phyloP scores from a whole-genome alignment of 2,113 vertebrate species.

The Mystacornis crossleyi region DNA sequence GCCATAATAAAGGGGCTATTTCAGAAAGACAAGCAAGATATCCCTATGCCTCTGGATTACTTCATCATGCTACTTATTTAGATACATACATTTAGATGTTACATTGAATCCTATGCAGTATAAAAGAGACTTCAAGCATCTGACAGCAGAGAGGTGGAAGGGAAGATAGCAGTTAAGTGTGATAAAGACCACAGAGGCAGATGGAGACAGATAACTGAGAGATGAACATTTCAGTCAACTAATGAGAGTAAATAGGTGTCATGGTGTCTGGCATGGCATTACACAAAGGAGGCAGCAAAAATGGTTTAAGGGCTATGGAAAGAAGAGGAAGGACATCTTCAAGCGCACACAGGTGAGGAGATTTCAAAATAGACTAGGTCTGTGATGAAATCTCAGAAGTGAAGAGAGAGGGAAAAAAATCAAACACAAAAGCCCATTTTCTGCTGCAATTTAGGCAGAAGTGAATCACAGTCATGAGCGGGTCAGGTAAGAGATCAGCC shows the following conservation, averaged over 20 bases:
- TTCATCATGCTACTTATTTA: neutral
- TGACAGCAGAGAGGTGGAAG: neutral
- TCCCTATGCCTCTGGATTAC: neutral
- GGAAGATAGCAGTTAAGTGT: neutral
- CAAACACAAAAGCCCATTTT: neutral
- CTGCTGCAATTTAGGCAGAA: neutral
- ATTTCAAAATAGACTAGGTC: neutral
- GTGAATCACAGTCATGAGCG: neutral
- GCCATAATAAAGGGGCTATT: neutral
- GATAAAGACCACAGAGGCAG: neutral
- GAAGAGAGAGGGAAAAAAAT: neutral
- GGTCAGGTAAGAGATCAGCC: neutral
- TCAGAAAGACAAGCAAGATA: neutral
- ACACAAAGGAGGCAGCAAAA: neutral
- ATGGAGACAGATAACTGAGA: neutral
- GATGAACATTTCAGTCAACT: neutral
- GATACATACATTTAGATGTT: too few species aligned
- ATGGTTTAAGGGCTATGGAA: neutral
- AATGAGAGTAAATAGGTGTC: neutral
- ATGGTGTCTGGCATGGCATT: rapidly evolving
- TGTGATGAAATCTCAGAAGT: neutral
- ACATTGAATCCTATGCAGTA: neutral
- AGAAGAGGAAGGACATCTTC: neutral
- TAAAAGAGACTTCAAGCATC: neutral
- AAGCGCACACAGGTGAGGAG: neutral